These are phyloP conservation scores for Chaetorhynchus papuensis DNA, from an alignment of 2,113 vertebrate genomes.

Conservation along the genomic window DNA sequence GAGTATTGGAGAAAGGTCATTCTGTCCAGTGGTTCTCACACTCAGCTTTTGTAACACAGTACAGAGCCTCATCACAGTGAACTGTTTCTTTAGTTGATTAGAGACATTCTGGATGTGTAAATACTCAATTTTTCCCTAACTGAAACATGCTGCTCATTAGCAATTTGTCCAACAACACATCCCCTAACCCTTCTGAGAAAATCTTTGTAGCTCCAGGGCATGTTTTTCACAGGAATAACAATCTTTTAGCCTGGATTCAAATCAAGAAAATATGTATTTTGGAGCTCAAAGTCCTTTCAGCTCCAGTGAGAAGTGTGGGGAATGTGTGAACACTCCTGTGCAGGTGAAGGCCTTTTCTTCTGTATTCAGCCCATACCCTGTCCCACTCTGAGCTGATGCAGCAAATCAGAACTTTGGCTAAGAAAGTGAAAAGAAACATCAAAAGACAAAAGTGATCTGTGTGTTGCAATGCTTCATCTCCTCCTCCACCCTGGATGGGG, in stretches of 20 bases:
- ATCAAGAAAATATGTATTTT: constrained; percentile 2
- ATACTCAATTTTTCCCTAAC: not conserved
- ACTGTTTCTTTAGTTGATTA: not conserved
- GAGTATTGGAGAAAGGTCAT: not conserved
- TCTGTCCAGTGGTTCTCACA: not conserved
- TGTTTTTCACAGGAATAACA: not conserved
- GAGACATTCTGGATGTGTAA: not conserved
- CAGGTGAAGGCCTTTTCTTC: not conserved
- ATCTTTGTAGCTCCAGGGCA: not conserved
- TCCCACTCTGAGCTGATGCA: not conserved
- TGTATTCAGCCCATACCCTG: not conserved
- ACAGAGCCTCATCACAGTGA: not conserved
- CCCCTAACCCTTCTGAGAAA: not conserved
- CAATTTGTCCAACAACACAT: not conserved
- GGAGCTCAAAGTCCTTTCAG: not conserved
- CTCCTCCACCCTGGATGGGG: not conserved
- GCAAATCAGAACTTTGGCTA: not conserved
- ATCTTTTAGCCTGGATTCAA: not conserved
- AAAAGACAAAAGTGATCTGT: not conserved
- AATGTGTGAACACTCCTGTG: not conserved
- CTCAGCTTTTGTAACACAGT: not conserved
- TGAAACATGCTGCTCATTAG: not conserved
- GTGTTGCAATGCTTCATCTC: not conserved
- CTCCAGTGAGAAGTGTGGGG: not conserved
- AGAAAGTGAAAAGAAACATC: not conserved